Evolutionary conservation across 53 echinoderm and acorn worm species (phyloP), one percentile per base, ranked within the genome.

Genomic region (Hippasteria phrygiana): DNA sequence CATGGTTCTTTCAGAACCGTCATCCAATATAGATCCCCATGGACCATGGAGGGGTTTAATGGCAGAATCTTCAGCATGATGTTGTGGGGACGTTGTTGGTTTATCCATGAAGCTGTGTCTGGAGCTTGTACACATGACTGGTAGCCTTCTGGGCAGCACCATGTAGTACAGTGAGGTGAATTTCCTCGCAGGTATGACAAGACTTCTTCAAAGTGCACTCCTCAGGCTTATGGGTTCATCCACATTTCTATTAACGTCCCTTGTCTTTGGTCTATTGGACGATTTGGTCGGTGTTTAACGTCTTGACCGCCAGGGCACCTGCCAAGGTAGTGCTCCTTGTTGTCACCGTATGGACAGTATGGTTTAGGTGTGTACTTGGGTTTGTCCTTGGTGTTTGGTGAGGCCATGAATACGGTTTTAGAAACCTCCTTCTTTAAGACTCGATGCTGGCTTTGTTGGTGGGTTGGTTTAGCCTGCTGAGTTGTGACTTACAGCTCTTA

Each of bases 131-230:
- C 1, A 76, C 53, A 33, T 51, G 32, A 33, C 76, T 76, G 76
- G 76, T 33, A 31, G 14, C 32, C 76, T 33, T 48, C 34, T 76
- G 50, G 35, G 53, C 53, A 29, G 71, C 71, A 39, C 38, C 71
- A 47, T 77, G 50, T 17, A 77, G 77, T 16, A 77, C 77, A 33
- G 77, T 77, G 2, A 77, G 17, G 65, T 80, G 81, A 8, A 80
- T 24, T 34, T 80, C 81, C 11, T 80, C 62, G 55, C 75, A 75
- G 75, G n/a, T n/a, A n/a, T 45, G 47, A 36, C 53, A 73, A 7
- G 73, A 27, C 22, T 73, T 73, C 27, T 42, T 43, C 43, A 73
- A 26, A n/a, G 73, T 73, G 43, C 73, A 73, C 43, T 40, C n/a
- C 26, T 73, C 73, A 16, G 73, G 73, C 9, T 73, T 73, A 42